phyloP scores from a whole-genome alignment of 2,888 invertebrate species.

The Ectemnius lituratus region DNA sequence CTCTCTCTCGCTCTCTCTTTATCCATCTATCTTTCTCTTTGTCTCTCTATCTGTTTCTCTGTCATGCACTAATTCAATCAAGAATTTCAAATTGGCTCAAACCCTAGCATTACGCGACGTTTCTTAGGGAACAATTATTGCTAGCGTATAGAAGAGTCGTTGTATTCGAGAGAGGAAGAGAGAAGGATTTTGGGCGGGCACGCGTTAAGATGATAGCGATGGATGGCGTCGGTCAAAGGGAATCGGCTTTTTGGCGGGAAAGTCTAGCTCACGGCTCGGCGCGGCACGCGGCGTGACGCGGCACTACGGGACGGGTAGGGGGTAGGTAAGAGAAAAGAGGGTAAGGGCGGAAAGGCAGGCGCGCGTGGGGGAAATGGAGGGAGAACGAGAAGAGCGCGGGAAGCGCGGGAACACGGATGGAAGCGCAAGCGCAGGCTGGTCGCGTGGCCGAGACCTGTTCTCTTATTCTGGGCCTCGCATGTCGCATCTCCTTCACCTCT shows the following conservation, averaged over 20 bases:
- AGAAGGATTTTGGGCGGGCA: not conserved
- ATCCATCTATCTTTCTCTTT: too few species aligned
- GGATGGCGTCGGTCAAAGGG: conserved; percentile 42
- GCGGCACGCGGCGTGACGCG: conserved; percentile 19
- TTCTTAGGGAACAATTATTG: not conserved
- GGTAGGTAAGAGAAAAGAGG: conserved; percentile 35
- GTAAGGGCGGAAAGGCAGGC: not conserved
- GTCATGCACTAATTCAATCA: too few species aligned
- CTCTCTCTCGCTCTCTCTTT: too few species aligned
- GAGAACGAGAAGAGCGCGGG: not conserved
- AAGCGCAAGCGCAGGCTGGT: conserved; percentile 62
- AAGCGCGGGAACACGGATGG: not conserved
- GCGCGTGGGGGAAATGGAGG: not conserved
- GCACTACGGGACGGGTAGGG: not conserved
- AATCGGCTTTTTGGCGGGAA: conserved; percentile 70
- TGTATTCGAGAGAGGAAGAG: not conserved
- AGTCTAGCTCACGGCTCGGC: conserved; percentile 39
- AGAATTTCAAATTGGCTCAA: not conserved
- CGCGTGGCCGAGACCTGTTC: conserved; percentile 73
- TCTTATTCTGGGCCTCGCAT: conserved; percentile 62
- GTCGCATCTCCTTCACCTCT: conserved; percentile 56
- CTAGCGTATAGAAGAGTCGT: not conserved
- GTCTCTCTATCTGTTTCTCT: too few species aligned
- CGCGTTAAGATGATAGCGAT: conserved; percentile 21
- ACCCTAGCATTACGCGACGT: not conserved